Conservation (phyloP, 1,140 invertebrate species). For the Camponotus vicinus region DNA sequence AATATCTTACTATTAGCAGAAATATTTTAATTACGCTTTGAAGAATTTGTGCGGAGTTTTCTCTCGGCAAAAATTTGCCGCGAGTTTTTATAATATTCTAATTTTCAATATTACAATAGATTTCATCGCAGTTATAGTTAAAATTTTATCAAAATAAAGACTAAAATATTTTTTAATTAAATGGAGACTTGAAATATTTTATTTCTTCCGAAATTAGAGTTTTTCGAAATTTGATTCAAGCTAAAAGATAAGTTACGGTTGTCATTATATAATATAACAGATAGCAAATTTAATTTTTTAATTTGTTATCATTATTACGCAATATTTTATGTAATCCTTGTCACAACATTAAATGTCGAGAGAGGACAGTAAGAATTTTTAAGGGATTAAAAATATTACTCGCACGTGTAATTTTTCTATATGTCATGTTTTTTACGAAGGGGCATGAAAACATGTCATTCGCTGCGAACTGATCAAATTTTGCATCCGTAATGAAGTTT, state of each 20-base stretch:
- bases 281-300: not conserved
- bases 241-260: not conserved
- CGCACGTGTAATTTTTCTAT: not conserved
- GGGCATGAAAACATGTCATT: constrained; percentile 23
- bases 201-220: not conserved
- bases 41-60: not conserved
- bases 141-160: constrained; percentile 13
- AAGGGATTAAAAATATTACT: not conserved
- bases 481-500: constrained; percentile 39
- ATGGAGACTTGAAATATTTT: not conserved
- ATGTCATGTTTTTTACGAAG: not conserved
- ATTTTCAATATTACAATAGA: not conserved
- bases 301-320: not conserved
- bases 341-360: not conserved
- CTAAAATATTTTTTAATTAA: not conserved
- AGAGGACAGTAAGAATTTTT: not conserved
- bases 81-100: not conserved
- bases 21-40: not conserved
- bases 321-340: not conserved
- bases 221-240: not conserved
- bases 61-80: not conserved
- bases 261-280: not conserved
- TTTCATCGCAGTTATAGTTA: not conserved
- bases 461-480: constrained; percentile 24
- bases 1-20: not conserved